These are phyloP conservation scores for Fringilla coelebs DNA, from an alignment of 2,797 vertebrate species.

Conservation along the genomic window DNA sequence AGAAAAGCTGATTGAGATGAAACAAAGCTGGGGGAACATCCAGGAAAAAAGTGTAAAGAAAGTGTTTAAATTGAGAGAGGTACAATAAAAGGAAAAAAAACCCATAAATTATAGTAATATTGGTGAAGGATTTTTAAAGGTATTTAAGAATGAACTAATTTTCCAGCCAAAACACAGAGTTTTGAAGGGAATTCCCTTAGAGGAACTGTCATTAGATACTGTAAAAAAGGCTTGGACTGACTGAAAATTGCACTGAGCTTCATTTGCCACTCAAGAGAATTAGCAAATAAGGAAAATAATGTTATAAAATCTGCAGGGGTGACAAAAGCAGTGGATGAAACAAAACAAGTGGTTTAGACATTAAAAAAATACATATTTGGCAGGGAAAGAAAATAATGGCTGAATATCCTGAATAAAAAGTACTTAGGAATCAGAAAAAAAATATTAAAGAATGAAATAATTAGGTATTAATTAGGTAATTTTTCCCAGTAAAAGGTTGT, in stretches of 20 bases:
- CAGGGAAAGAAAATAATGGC: background rate
- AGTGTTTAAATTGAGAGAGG: background rate
- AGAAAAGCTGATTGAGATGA: background rate
- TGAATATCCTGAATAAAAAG: background rate
- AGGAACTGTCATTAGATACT: background rate
- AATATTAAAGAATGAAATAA: background rate
- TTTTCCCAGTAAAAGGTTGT: background rate
- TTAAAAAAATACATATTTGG: background rate
- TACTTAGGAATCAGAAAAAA: background rate
- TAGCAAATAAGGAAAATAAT: background rate
- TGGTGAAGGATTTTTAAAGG: background rate
- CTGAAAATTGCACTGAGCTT: background rate
- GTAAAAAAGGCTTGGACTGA: background rate
- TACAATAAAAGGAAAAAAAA: background rate
- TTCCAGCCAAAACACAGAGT: background rate
- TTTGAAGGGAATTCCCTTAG: background rate
- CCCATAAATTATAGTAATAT: background rate
- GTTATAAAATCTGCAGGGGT: background rate
- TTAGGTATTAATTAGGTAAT: background rate
- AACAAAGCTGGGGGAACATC: background rate
- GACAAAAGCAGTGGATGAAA: background rate
- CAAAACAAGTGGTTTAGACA: background rate
- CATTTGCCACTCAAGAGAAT: background rate
- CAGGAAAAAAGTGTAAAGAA: background rate
- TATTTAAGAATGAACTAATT: background rate